Conservation (phyloP, 2,888 invertebrate genomes). For the Eupithecia pulchellata region DNA sequence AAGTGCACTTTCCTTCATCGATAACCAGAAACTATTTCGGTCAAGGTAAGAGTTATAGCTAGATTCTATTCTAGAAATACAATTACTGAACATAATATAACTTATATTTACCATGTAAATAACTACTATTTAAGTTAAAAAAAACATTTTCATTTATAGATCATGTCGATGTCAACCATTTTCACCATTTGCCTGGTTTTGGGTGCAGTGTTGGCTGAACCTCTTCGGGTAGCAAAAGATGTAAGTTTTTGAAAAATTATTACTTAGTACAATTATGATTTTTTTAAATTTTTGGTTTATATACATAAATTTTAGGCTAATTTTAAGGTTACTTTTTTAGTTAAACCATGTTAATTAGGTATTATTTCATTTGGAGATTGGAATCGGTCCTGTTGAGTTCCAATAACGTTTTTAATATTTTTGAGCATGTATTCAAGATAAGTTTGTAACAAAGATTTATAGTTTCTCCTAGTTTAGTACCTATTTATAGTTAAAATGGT, state of each 20-base stretch:
- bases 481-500: background rate
- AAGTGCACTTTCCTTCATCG: constrained; percentile 10
- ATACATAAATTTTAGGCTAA: too few species aligned
- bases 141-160: constrained; percentile 7
- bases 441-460: background rate
- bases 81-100: too few species aligned
- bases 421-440: too few species aligned
- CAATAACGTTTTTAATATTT: too few species aligned
- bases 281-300: too few species aligned
- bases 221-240: constrained; percentile 19
- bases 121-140: background rate
- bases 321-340: background rate
- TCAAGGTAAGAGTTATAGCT: constrained; percentile 24
- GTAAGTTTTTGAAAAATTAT: constrained; percentile 21
- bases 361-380: background rate
- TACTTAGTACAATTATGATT: too few species aligned
- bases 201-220: constrained; percentile 26
- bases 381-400: background rate
- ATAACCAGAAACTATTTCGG: background rate
- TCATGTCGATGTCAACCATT: constrained; percentile 21
- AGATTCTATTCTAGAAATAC: background rate
- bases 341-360: background rate
- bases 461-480: too few species aligned
- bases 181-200: constrained; percentile 21
- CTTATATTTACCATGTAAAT: too few species aligned